Evolutionary conservation across 2,113 vertebrate species (phyloP), one percentile per base, ranked within the genome.

Genomic region (Tyto alba): DNA sequence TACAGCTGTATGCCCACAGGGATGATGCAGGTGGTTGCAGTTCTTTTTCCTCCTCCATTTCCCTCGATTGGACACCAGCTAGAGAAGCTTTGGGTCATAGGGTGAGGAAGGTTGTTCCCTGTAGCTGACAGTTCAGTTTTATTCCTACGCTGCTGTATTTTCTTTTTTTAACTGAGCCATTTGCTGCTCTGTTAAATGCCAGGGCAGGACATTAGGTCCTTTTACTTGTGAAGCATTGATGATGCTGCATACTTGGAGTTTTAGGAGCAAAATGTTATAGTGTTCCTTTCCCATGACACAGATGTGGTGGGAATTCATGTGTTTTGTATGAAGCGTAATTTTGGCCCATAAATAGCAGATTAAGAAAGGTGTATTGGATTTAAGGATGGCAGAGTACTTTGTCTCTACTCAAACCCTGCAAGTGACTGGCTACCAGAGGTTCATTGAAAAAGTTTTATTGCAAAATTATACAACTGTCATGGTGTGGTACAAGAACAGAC

Each of bases 371-470:
- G 12, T 16, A 4, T 13, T 34, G 23, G 64, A 50, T 88, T 81
- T 36, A 62, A 67, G 6, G 47, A 34, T 12, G 29, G 13, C 8
- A 27, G 19, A 43, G 10, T 16, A 3, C 43, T 41, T 56, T 56
- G 13, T 18, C 41, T 55, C 23, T 40, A 10, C 43, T 47, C 25
- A 29, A 55, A 9, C 38, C 64, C 14, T 55, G 2, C 13, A 16
- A 60, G 26, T 40, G 26, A 50, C 13, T 16, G n/a, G 53, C 64
- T 36, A 3, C 74, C 38, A 30, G 30, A 50, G 48, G 1, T 73
- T 95, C 53, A 88, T 4, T 96, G 96, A 96, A 96, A 96, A 96
- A 92, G 43, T 89, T 98, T 98, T 98, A 98, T 97, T 98, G 97
- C 96, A 97, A 98, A 97, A 97, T 96, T 30, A 96, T 8, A 89